A percentile compares a stretch with the other conserved stretches of the same genome.
Evolutionary conservation across 2,797 vertebrate species (phyloP).

Genomic region (Enteromius fasciolatus): DNA sequence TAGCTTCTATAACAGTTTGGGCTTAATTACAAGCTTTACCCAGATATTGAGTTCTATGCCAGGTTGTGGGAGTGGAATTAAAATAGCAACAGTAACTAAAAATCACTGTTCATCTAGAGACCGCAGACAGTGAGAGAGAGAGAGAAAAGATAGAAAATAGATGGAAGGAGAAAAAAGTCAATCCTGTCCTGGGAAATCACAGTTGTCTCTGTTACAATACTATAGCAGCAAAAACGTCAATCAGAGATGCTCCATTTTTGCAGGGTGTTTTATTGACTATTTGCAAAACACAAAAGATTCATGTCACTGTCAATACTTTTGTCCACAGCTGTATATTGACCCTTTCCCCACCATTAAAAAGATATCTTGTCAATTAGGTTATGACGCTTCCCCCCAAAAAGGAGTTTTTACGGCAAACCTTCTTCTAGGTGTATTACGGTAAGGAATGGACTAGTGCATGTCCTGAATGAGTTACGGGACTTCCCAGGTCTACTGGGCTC

Average conservation of each 20-base stretch:
- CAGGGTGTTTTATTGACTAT: not conserved
- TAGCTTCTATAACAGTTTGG: constrained; percentile 30
- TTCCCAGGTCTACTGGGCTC: too few relatives aligned
- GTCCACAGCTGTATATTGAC: too few relatives aligned
- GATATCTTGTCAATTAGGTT: too few relatives aligned
- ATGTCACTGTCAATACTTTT: not conserved
- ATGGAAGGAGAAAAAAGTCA: not conserved
- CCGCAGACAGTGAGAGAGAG: not conserved
- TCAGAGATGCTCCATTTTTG: not conserved
- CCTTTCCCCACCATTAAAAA: not conserved
- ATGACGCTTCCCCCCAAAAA: too few relatives aligned
- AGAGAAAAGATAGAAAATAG: not conserved
- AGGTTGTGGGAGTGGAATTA: constrained; percentile 21
- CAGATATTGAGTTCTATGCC: constrained; percentile 25
- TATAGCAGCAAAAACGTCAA: not conserved
- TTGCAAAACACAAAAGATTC: not conserved
- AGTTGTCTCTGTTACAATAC: not conserved
- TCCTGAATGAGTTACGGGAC: too few relatives aligned
- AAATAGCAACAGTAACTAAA: constrained; percentile 41
- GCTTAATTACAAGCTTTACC: constrained; percentile 26
- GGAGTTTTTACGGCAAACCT: too few relatives aligned
- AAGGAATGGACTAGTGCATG: too few relatives aligned
- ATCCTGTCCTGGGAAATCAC: not conserved
- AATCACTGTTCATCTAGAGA: constrained; percentile 15
- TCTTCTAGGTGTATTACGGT: too few relatives aligned